Evolutionary conservation across 2,113 vertebrate species (phyloP).

Genomic region (Daphoenositta chrysoptera): DNA sequence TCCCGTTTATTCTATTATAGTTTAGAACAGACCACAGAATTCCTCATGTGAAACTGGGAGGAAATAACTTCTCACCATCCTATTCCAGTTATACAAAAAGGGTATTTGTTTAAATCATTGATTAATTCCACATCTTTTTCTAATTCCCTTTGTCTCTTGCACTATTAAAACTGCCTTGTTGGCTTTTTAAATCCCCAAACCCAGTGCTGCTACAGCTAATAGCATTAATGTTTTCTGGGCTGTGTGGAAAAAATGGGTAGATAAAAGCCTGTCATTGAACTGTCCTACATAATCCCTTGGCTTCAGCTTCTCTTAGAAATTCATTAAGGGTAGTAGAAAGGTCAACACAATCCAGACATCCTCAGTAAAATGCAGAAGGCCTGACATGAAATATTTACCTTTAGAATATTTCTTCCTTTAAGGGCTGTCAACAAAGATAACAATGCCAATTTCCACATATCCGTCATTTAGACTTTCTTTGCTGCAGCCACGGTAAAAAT

Average conservation of each 20-base stretch:
- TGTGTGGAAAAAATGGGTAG: neutral
- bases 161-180: neutral
- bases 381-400: neutral
- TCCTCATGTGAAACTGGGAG: neutral
- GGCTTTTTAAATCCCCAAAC: neutral
- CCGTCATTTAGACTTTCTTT: neutral
- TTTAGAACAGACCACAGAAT: neutral
- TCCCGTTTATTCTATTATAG: neutral
- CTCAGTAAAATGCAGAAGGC: neutral
- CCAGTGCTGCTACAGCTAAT: neutral
- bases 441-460: neutral
- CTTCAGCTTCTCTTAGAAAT: conserved; percentile 1
- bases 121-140: neutral
- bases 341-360: neutral
- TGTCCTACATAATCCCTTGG: neutral
- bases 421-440: neutral
- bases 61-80: neutral
- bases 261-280: neutral
- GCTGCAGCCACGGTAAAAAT: neutral
- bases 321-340: neutral
- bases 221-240: neutral
- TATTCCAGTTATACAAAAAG: neutral
- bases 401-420: neutral
- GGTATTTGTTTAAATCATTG: neutral
- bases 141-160: neutral